These are phyloP conservation scores for Stramonita haemastoma DNA, from an alignment of 2,888 invertebrate species.

Conservation along the genomic window DNA sequence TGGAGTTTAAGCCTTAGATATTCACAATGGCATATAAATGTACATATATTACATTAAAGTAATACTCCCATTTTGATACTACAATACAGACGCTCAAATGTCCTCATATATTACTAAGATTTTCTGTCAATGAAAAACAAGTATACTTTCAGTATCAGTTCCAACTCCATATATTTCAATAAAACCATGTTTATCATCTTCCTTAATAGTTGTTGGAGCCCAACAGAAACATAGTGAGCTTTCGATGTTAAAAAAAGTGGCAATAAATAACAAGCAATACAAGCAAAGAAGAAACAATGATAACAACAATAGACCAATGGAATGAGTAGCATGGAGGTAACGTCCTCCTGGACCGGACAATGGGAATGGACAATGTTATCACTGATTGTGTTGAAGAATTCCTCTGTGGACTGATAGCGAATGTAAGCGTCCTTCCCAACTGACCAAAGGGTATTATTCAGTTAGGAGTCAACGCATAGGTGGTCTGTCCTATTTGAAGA, in stretches of 20 bases:
- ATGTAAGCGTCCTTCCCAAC: not conserved
- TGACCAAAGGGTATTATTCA: not conserved
- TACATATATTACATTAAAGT: no score
- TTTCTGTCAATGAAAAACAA: no score
- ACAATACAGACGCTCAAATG: no score
- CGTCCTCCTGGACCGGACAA: not conserved
- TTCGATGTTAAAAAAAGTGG: not conserved
- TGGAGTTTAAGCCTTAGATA: no score
- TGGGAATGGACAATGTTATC: not conserved
- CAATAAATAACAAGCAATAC: not conserved
- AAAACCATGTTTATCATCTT: not conserved
- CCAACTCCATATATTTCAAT: not conserved
- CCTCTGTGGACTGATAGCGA: not conserved
- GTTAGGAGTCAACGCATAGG: not conserved
- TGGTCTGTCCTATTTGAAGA: not conserved
- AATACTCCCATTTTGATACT: no score
- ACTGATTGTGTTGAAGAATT: no score
- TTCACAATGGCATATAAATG: no score
- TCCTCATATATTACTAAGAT: no score
- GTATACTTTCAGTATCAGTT: no score
- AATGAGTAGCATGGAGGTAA: not conserved
- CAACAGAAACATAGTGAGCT: not conserved
- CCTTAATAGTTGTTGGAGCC: not conserved
- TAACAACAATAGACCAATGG: constrained; percentile 18
- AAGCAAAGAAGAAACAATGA: not conserved